Percentiles rank a stretch among this genome's conserved stretches.
phyloP scores from a whole-genome alignment of 2,888 invertebrate species.

The Malachius bipustulatus region DNA sequence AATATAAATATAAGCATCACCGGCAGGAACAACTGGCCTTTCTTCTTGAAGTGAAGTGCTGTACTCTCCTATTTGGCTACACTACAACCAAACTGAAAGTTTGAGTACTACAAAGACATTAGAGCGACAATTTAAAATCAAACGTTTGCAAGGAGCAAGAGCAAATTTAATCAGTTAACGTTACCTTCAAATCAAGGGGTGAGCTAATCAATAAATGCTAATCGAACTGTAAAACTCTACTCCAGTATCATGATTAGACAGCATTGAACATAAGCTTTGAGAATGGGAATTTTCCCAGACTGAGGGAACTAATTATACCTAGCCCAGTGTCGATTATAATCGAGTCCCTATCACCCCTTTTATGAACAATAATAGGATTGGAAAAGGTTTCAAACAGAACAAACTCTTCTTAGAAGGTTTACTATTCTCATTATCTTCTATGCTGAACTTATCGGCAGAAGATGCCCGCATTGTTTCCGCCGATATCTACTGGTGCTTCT shows the following conservation, averaged over 20 bases:
- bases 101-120: no score
- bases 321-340: background rate
- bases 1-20: no score
- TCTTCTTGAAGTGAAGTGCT: no score
- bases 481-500: no score
- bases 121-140: background rate
- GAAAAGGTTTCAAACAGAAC: background rate
- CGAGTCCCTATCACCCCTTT: no score
- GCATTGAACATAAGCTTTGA: background rate
- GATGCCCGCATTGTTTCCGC: no score
- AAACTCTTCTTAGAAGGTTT: background rate
- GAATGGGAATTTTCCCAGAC: conserved; percentile 2
- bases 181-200: background rate
- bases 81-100: no score
- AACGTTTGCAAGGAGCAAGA: background rate
- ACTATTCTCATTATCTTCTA: no score
- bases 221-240: conserved; percentile 1
- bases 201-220: conserved; percentile 2
- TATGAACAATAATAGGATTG: conserved; percentile 1
- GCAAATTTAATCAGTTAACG: conserved; percentile 1
- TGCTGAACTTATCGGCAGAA: no score
- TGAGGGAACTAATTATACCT: background rate
- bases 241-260: conserved; percentile 3
- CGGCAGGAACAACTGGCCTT: no score
- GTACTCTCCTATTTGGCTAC: no score